Conservation (phyloP, 30 jellyfish, hydroid and myxozoan species). For the Sanderia malayensis region DNA sequence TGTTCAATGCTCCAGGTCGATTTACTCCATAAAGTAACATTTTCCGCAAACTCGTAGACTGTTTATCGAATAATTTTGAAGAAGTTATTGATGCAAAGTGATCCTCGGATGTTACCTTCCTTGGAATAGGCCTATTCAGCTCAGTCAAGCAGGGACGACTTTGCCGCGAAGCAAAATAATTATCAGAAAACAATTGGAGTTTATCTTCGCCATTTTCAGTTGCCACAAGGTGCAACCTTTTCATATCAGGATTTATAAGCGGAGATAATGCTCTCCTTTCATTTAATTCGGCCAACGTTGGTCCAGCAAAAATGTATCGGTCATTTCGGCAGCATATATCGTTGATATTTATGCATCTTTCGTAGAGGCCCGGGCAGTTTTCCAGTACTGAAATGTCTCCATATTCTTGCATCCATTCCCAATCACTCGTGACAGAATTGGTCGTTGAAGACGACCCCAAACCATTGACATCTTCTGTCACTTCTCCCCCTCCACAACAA, state of each 20-base stretch:
- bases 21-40: constrained; percentile 44
- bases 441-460: constrained; percentile 35
- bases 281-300: constrained; percentile 76
- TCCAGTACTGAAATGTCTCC: constrained; percentile 65
- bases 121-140: constrained; percentile 50
- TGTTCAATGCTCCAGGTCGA: constrained; percentile 60
- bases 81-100: constrained; percentile 17
- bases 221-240: constrained; percentile 77
- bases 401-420: constrained; percentile 87
- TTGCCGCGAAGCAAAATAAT: neutral
- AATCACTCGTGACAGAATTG: constrained; percentile 43
- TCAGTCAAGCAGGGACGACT: constrained; percentile 42
- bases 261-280: constrained; percentile 80
- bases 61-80: constrained; percentile 16
- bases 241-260: constrained; percentile 76
- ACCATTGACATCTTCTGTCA: constrained; percentile 25
- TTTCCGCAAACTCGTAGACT: constrained; percentile 42
- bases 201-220: constrained; percentile 44
- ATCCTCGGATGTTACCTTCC: constrained; percentile 16
- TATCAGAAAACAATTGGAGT: constrained; percentile 25
- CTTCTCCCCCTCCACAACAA: constrained; percentile 65
- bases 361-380: constrained; percentile 67
- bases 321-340: constrained; percentile 67
- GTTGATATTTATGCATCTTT: constrained; percentile 63
- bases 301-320: constrained; percentile 48